A percentile compares a stretch with the other conserved stretches of the same genome.
phyloP scores from a whole-genome alignment of 2,888 invertebrate species.

The Listrodromus nycthemerus region DNA sequence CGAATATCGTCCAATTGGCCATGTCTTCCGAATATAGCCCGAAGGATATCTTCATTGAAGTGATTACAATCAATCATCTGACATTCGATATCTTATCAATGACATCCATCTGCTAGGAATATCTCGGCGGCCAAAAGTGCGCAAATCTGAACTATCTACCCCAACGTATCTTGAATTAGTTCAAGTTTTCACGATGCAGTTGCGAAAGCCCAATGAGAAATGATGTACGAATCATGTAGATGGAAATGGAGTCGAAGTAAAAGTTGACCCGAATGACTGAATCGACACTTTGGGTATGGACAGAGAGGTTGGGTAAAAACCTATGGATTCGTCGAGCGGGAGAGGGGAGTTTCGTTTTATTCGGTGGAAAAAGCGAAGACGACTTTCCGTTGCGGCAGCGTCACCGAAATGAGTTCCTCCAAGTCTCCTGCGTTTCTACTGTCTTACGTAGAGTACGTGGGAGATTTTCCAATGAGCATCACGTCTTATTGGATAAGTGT shows the following conservation, averaged over 20 bases:
- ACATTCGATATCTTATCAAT: too few species aligned
- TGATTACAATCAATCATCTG: too few species aligned
- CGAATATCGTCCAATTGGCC: too few species aligned
- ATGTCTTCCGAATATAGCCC: too few species aligned
- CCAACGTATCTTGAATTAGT: not conserved
- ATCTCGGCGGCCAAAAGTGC: too few species aligned
- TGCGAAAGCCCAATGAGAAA: not conserved
- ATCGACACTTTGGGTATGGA: conserved; percentile 25
- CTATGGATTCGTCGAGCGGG: conserved; percentile 60
- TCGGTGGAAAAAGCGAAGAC: conserved; percentile 49
- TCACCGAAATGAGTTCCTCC: conserved; percentile 67
- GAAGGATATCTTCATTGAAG: too few species aligned
- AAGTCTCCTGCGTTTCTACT: conserved; percentile 64
- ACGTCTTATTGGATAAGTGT: conserved; percentile 74
- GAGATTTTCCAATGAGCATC: conserved; percentile 70
- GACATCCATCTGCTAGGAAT: too few species aligned
- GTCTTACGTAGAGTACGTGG: conserved; percentile 68
- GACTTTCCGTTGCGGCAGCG: conserved; percentile 52
- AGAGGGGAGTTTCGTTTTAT: conserved; percentile 40
- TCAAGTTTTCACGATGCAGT: not conserved
- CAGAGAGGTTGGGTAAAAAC: conserved; percentile 33
- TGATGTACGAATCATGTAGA: not conserved
- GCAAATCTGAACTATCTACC: not conserved
- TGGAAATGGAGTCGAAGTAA: not conserved
- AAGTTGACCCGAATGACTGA: conserved; percentile 3